Conservation (phyloP, 2,113 vertebrate species). For the Notarius lentiginosus region DNA sequence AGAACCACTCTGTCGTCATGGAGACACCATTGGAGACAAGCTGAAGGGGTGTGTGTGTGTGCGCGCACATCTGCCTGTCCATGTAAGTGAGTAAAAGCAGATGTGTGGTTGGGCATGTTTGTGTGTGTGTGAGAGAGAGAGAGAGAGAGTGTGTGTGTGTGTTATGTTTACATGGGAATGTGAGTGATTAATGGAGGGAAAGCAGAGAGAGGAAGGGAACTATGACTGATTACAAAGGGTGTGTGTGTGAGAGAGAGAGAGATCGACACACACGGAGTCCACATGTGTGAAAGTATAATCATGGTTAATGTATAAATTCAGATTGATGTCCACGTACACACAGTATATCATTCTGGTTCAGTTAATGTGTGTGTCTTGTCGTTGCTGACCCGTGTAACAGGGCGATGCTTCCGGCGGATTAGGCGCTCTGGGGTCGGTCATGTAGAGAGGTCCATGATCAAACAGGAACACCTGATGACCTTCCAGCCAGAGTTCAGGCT, state of each 20-base stretch:
- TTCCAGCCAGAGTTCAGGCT: conserved; percentile 55
- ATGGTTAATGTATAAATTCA: background rate
- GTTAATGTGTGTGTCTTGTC: conserved; percentile 27
- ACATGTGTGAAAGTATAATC: background rate
- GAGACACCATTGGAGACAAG: conserved; percentile 30
- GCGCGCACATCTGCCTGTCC: background rate
- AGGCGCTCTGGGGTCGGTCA: conserved; percentile 52
- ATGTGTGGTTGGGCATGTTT: conserved; percentile 6
- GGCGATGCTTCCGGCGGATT: conserved; percentile 29
- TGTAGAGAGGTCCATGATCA: conserved; percentile 68
- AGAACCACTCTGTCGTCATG: conserved; percentile 42
- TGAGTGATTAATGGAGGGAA: conserved; percentile 7
- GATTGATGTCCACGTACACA: background rate
- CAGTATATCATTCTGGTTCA: background rate
- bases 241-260: conserved; percentile 11
- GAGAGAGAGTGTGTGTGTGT: background rate
- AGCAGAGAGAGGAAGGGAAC: background rate
- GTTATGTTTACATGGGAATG: conserved; percentile 9
- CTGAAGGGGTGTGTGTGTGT: background rate
- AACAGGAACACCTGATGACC: conserved; percentile 53
- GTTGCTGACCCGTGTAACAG: conserved; percentile 62
- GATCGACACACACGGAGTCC: background rate
- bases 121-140: background rate
- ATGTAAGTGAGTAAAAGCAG: conserved; percentile 30
- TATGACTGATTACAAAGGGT: background rate